Conservation (phyloP, 2,888 invertebrate genomes). For the Eilema sororculum region DNA sequence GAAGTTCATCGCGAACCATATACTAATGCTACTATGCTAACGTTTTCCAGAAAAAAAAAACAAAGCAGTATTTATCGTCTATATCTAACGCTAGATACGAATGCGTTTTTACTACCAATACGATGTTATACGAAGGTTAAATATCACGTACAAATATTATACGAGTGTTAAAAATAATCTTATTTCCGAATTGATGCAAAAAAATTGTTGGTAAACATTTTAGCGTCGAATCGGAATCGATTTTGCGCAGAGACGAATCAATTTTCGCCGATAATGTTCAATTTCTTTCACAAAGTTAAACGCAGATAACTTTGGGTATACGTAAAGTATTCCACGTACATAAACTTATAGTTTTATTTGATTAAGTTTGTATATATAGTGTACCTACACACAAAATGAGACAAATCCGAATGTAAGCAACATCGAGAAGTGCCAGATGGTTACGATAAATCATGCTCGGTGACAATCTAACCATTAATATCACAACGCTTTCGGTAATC, state of each 20-base stretch:
- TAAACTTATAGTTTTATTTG: background rate
- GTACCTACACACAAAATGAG: background rate
- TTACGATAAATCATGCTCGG: background rate
- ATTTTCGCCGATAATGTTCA: background rate
- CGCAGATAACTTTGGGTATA: background rate
- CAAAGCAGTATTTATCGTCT: background rate
- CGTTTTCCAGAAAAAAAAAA: no score
- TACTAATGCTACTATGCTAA: no score
- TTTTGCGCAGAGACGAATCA: background rate
- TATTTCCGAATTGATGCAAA: background rate
- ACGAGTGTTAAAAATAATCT: background rate
- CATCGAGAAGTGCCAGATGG: background rate
- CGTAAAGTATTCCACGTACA: background rate
- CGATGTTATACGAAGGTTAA: background rate
- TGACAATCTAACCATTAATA: background rate
- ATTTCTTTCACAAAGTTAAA: background rate
- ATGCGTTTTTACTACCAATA: no score
- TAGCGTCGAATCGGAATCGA: background rate
- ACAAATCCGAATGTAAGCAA: background rate
- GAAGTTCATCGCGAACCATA: no score
- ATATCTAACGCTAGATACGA: no score
- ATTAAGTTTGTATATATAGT: no score
- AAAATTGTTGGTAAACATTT: background rate
- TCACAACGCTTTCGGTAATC: background rate
- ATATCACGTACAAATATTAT: constrained; percentile 1